A percentile compares a stretch with the other conserved stretches of the same genome.
These are phyloP conservation scores for Eurytoma adleriae DNA, from an alignment of 2,888 invertebrate genomes.

Conservation along the genomic window DNA sequence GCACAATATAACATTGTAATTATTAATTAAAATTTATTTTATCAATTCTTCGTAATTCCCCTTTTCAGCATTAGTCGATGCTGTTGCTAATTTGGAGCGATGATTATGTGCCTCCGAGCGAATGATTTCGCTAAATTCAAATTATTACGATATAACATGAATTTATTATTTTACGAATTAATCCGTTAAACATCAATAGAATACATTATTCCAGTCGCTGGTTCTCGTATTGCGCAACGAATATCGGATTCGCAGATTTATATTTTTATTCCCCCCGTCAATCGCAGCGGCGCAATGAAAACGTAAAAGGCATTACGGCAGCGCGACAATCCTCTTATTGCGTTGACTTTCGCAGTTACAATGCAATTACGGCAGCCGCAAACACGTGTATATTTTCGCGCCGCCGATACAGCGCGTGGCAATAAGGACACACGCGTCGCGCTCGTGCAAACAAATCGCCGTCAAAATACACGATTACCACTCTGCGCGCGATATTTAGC, in stretches of 20 bases:
- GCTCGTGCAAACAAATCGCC: too few relatives aligned
- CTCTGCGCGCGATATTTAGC: constrained; percentile 22
- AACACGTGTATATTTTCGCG: neutral
- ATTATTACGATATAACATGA: neutral
- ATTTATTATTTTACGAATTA: constrained; percentile 12
- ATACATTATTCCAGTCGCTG: constrained; percentile 18
- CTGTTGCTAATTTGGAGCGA: constrained; percentile 11
- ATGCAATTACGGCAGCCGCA: neutral
- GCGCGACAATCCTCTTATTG: constrained; percentile 28
- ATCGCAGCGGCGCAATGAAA: constrained; percentile 12
- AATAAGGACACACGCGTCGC: too few relatives aligned
- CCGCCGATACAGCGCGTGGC: neutral
- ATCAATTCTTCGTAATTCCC: too few relatives aligned
- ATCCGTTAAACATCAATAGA: constrained; percentile 29
- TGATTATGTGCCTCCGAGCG: constrained; percentile 12
- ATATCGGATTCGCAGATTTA: neutral
- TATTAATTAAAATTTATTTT: too few relatives aligned
- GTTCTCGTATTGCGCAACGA: neutral
- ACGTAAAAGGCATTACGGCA: constrained; percentile 18
- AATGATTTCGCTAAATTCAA: neutral
- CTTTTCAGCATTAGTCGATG: neutral
- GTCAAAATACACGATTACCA: too few relatives aligned
- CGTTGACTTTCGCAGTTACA: neutral
- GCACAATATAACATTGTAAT: too few relatives aligned
- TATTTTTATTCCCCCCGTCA: neutral